Evolutionary conservation across 1,140 invertebrate species (phyloP).

Genomic region (Drosophila leontia): DNA sequence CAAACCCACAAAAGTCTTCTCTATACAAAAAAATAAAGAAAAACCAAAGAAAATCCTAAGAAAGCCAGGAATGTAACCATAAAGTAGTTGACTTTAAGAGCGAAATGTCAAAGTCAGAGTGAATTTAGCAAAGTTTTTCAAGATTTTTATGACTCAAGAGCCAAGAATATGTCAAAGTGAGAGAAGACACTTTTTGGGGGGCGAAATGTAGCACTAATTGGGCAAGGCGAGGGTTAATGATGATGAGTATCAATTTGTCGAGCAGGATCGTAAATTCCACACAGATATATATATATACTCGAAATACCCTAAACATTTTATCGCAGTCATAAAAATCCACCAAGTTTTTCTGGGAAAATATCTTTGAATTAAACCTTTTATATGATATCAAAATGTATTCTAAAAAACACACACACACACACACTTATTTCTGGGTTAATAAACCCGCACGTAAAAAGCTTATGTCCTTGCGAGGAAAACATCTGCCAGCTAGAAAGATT

Average conservation of each 20-base stretch:
- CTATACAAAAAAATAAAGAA: background rate
- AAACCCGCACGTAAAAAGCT: slow-evolving; percentile 69
- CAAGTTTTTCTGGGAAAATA: slow-evolving; percentile 9
- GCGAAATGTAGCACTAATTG: slow-evolving; percentile 34
- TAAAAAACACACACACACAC: slow-evolving; percentile 21
- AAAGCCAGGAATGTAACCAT: slow-evolving; percentile 42
- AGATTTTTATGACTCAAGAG: slow-evolving; percentile 13
- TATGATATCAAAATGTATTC: slow-evolving; percentile 54
- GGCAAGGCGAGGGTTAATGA: slow-evolving; percentile 46
- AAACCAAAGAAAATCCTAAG: background rate
- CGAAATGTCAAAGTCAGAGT: slow-evolving; percentile 32
- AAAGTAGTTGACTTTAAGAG: slow-evolving; percentile 70
- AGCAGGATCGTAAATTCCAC: slow-evolving; percentile 19
- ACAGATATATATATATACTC: slow-evolving; percentile 25
- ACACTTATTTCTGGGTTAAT: slow-evolving; percentile 45
- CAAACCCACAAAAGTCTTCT: slow-evolving; percentile 3
- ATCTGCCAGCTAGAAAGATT: slow-evolving; percentile 40
- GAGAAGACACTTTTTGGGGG: slow-evolving; percentile 6
- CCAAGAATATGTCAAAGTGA: slow-evolving; percentile 50
- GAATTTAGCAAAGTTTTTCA: slow-evolving; percentile 55
- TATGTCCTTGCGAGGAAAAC: slow-evolving; percentile 63
- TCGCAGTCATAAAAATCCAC: slow-evolving; percentile 34
- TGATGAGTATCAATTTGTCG: slow-evolving; percentile 35
- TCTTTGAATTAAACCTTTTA: slow-evolving; percentile 71
- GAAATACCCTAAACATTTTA: slow-evolving; percentile 45